Conservation (phyloP, 2,797 vertebrate genomes). For the Xiphophorus birchmanni region DNA sequence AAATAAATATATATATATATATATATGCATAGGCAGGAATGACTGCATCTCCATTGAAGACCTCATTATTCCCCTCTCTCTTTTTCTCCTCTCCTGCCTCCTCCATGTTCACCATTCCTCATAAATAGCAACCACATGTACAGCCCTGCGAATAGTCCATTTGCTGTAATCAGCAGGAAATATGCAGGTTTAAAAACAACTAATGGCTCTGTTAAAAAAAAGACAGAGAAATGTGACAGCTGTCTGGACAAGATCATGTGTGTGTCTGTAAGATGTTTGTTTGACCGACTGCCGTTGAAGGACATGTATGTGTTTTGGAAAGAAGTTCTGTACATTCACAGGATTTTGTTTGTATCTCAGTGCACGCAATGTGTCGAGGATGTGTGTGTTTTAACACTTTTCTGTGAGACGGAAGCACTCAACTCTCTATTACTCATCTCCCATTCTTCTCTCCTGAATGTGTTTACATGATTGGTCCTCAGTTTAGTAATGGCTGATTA, state of each 20-base stretch:
- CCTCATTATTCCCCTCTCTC: conserved; percentile 65
- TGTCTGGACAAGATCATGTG: conserved; percentile 51
- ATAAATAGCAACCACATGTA: conserved; percentile 99
- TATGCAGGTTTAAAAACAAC: conserved; percentile 87
- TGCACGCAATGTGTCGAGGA: conserved; percentile 39
- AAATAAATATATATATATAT: not conserved
- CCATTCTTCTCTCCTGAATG: conserved; percentile 55
- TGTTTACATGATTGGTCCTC: conserved; percentile 77
- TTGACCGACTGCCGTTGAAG: conserved; percentile 41
- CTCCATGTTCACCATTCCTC: conserved; percentile 81
- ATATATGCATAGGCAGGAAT: conserved; percentile 30
- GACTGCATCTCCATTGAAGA: conserved; percentile 59
- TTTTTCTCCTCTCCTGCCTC: conserved; percentile 77
- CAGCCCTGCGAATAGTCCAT: conserved; percentile 85
- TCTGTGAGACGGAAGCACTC: conserved; percentile 31
- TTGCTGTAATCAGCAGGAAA: conserved; percentile 97
- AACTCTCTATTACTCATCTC: conserved; percentile 29
- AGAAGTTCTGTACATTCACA: conserved; percentile 8
- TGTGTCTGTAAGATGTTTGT: conserved; percentile 45
- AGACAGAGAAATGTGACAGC: conserved; percentile 59
- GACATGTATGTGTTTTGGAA: conserved; percentile 41
- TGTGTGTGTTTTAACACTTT: conserved; percentile 31
- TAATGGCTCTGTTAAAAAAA: conserved; percentile 81
- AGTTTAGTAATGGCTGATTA: conserved; percentile 69
- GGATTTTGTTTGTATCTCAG: conserved; percentile 36